These are phyloP conservation scores for Oasisia sp. DNA, from an alignment of 2,888 invertebrate genomes.

Conservation along the genomic window DNA sequence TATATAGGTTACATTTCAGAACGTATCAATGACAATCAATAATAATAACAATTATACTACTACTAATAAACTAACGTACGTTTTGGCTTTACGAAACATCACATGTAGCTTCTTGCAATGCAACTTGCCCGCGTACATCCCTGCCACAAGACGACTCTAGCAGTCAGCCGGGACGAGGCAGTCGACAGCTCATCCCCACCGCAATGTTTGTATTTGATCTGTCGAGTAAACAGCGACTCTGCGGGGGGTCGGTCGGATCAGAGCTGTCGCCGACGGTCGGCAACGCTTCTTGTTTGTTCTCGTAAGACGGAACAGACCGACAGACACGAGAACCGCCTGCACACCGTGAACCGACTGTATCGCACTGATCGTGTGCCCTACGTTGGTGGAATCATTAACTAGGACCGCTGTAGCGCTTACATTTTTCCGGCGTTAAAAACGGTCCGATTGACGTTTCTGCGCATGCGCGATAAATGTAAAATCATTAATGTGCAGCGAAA, in stretches of 20 bases:
- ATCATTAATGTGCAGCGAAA: no score
- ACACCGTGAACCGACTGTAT: neutral
- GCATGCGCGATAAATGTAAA: no score
- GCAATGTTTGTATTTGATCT: neutral
- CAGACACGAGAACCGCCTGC: neutral
- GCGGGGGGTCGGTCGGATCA: neutral
- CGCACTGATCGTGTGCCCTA: neutral
- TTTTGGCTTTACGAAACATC: no score
- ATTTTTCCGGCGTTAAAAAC: no score
- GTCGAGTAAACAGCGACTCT: neutral
- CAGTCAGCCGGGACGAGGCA: neutral
- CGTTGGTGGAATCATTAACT: neutral
- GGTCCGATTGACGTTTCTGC: no score
- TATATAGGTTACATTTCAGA: neutral
- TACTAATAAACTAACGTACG: no score
- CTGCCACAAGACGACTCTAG: no score
- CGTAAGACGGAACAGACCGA: neutral
- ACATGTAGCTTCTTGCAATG: no score
- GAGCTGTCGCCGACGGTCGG: neutral
- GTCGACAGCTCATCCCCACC: neutral
- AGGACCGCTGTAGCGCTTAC: no score
- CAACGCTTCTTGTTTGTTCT: neutral
- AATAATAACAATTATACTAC: no score
- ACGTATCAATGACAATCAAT: neutral
- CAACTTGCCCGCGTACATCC: no score